Evolutionary conservation across 2,888 invertebrate species (phyloP), one percentile per base, ranked within the genome.

Genomic region (Caradrina clavipalpis): DNA sequence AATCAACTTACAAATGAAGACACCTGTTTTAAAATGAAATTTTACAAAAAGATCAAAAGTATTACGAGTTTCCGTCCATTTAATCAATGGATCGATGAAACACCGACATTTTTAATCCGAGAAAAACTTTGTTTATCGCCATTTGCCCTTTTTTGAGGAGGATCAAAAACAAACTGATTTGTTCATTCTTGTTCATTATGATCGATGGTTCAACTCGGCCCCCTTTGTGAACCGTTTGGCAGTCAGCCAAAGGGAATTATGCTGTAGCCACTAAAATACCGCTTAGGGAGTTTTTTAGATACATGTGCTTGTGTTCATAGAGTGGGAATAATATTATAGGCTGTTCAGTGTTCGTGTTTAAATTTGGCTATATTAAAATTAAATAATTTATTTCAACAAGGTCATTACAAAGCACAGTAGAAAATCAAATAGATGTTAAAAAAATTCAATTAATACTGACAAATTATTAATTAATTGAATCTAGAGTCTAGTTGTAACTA

Each of bases 141-240:
- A 22, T 69, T 58, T 55, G 31, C 31, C 68, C 60, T 66, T 76
- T 76, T 69, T 59, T 45, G 49, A 61, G 71, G 62, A 39, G 59
- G 49, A 54, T 73, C 45, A 60, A 78, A 71, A 74, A 69, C 71
- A 76, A 76, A 73, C 64, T 31, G 67, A 58, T 76, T 76, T 61
- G 64, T 78, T 74, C 70, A 57, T 79, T 61, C 63, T 73, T 69
- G 68, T 80, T 82, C 70, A 81, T 81, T 75, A 78, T 82, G 80
- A 82, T 82, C 79, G 71, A 86, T 84, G 67, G 55, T 59, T 71
- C 55, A 54, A 70, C 54, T 70, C 58, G 54, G 63, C 54, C 73
- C 62, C 78, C 78, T 81, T 80, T 63, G 72, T 83, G 74, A 74
- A 69, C 74, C 60, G 69, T 75, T 85, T 85, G 86, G 85, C 78